phyloP scores from a whole-genome alignment of 2,113 vertebrate species.

The Bubalus kerabau region DNA sequence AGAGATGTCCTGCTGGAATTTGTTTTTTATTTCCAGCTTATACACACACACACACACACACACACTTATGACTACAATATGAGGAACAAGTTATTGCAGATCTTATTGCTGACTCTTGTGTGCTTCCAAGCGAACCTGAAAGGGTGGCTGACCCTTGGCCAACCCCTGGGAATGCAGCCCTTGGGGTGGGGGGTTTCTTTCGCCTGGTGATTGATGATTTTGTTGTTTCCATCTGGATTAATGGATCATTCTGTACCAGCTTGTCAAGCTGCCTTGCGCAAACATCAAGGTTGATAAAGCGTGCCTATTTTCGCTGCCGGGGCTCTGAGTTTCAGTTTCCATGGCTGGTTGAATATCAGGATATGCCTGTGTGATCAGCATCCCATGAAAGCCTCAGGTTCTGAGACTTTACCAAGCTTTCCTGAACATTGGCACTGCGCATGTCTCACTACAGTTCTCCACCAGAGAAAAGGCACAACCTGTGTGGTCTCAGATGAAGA shows the following conservation, averaged over 20 bases:
- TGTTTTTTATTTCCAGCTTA: not conserved
- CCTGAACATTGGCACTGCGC: not conserved
- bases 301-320: not conserved
- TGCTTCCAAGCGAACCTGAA: not conserved
- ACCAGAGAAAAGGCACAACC: not conserved
- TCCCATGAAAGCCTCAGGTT: not conserved
- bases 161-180: not conserved
- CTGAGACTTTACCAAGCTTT: not conserved
- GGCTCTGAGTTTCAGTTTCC: not conserved
- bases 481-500: not conserved
- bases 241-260: not conserved
- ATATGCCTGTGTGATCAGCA: not conserved
- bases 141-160: not conserved
- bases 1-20: not conserved
- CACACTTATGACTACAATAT: not conserved
- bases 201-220: not conserved
- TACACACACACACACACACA: not conserved
- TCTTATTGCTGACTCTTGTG: not conserved
- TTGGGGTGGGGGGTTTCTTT: not conserved
- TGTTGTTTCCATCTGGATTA: not conserved
- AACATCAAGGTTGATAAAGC: not conserved
- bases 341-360: not conserved
- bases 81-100: not conserved
- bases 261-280: not conserved
- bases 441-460: not conserved